A percentile compares a stretch with the other conserved stretches of the same genome.
Conservation (phyloP, 2,113 vertebrate species). For the Bos javanicus region DNA sequence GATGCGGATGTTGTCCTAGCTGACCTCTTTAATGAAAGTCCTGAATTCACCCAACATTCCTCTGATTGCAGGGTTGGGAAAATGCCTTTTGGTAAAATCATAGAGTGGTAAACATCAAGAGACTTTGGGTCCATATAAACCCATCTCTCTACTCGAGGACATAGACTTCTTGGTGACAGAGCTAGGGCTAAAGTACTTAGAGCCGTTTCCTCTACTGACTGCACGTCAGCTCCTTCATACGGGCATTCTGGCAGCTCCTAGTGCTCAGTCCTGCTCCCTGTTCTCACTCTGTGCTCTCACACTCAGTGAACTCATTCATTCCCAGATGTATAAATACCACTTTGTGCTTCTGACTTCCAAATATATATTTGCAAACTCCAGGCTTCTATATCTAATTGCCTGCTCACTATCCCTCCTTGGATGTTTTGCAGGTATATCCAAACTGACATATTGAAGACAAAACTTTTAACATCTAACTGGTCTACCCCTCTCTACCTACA, state of each 20-base stretch:
- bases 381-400: background rate
- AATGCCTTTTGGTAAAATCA: background rate
- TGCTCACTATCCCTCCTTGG: background rate
- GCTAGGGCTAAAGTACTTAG: background rate
- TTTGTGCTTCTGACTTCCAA: background rate
- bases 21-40: background rate
- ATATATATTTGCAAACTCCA: background rate
- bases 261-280: background rate
- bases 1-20: background rate
- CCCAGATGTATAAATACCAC: background rate
- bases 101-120: background rate
- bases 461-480: background rate
- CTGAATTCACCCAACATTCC: background rate
- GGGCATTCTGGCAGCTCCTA: background rate
- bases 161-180: background rate
- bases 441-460: background rate
- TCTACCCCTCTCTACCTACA: background rate
- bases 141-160: background rate
- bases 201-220: background rate
- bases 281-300: background rate
- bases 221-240: background rate
- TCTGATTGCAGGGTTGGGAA: background rate
- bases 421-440: background rate
- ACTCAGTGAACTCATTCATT: background rate
- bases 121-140: background rate